These are phyloP conservation scores for Glaucopsyche alexis DNA, from an alignment of 2,888 invertebrate genomes.

Conservation along the genomic window DNA sequence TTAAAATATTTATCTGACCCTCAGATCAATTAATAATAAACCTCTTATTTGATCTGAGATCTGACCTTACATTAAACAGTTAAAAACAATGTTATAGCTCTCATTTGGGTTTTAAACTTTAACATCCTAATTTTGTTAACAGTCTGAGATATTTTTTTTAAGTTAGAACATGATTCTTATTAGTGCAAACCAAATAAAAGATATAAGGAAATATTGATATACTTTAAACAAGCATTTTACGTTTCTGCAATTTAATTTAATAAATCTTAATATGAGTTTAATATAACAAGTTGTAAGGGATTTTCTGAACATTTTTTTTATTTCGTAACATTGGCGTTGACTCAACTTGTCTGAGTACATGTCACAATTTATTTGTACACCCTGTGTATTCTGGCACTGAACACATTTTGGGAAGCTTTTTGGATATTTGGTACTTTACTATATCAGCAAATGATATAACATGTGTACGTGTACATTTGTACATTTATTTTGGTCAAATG, in stretches of 20 bases:
- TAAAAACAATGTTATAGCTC: neutral
- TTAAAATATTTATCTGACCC: neutral
- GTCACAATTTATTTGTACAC: neutral
- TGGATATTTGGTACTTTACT: neutral
- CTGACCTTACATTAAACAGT: neutral
- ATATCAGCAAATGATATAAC: slow-evolving; percentile 1
- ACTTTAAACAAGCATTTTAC: neutral
- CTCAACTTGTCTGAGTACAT: neutral
- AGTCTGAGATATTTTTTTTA: neutral
- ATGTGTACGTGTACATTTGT: too few relatives aligned
- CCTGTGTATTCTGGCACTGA: slow-evolving; percentile 15
- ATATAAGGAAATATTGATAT: too few relatives aligned
- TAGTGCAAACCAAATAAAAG: too few relatives aligned
- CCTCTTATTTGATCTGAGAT: too few relatives aligned
- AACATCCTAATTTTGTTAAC: neutral
- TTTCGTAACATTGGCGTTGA: neutral
- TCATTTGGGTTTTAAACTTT: neutral
- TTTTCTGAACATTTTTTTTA: neutral
- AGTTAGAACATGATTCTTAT: neutral
- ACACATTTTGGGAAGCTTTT: slow-evolving; percentile 11
- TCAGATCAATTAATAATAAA: too few relatives aligned
- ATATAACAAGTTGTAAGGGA: neutral
- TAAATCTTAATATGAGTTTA: neutral
- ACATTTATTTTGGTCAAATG: neutral
- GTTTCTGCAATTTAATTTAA: neutral